These are phyloP conservation scores for Dysidea cf. avara DNA, from an alignment of 37 sponge, comb jelly and placozoan genomes.

Conservation along the genomic window DNA sequence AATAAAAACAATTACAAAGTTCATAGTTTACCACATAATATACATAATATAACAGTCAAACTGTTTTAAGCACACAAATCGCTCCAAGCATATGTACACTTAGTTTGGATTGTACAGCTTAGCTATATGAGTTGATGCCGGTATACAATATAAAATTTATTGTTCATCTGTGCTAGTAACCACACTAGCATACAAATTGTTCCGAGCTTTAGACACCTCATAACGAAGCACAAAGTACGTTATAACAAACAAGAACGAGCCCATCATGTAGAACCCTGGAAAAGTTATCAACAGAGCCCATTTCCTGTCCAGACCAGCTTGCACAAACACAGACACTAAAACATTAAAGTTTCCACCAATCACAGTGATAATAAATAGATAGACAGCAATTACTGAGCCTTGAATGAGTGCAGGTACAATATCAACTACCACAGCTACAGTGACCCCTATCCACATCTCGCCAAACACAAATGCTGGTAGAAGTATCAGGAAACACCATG, in stretches of 20 bases:
- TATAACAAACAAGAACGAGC: slow-evolving; percentile 57
- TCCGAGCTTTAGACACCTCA: too few relatives aligned
- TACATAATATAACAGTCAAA: too few relatives aligned
- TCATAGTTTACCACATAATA: too few relatives aligned
- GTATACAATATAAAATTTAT: too few relatives aligned
- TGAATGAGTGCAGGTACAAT: slow-evolving; percentile 45
- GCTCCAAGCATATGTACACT: too few relatives aligned
- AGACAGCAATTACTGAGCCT: slow-evolving; percentile 55
- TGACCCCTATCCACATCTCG: slow-evolving; percentile 90
- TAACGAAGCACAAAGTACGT: slow-evolving; percentile 56
- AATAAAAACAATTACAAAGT: too few relatives aligned
- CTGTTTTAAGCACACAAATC: too few relatives aligned
- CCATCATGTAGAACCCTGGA: slow-evolving; percentile 60
- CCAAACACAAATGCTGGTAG: slow-evolving; percentile 75
- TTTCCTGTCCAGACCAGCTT: slow-evolving; percentile 1
- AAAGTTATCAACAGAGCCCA: slow-evolving; percentile 61
- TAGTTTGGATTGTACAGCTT: too few relatives aligned
- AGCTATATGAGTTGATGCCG: too few relatives aligned
- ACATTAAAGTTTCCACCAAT: slow-evolving; percentile 80
- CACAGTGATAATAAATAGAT: slow-evolving; percentile 78
- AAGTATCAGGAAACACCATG: slow-evolving; percentile 70
- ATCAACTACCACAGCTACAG: slow-evolving; percentile 72
- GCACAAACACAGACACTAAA: slow-evolving; percentile 54
- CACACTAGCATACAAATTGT: too few relatives aligned
- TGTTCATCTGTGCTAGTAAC: too few relatives aligned